Percentiles rank a stretch among this genome's conserved stretches.
Conservation (phyloP, 2,113 vertebrate genomes). For the Gasterosteus aculeatus region DNA sequence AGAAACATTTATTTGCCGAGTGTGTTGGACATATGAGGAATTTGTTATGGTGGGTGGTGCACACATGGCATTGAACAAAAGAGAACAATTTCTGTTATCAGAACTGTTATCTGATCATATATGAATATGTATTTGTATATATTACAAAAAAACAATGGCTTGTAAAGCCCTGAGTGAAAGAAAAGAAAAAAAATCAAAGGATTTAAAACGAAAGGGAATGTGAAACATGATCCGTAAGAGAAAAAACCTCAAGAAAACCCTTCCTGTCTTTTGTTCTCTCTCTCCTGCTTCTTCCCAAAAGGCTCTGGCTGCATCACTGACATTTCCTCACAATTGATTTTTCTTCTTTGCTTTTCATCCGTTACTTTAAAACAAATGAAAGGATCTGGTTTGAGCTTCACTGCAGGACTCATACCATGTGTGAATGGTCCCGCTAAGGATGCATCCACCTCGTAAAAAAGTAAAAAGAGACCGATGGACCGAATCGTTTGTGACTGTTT, state of each 20-base stretch:
- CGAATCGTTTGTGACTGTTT: not conserved
- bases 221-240: not conserved
- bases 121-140: not conserved
- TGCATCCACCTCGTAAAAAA: not conserved
- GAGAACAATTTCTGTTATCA: not conserved
- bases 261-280: conserved; percentile 27
- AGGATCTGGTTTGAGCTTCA: conserved; percentile 33
- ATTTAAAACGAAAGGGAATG: not conserved
- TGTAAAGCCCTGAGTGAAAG: too few relatives aligned
- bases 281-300: conserved; percentile 38
- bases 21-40: too few relatives aligned
- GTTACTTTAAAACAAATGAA: not conserved
- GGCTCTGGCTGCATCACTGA: conserved; percentile 43
- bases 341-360: conserved; percentile 24
- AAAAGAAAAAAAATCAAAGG: not conserved
- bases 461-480: not conserved
- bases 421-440: not conserved
- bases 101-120: not conserved
- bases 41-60: too few relatives aligned
- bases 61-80: too few relatives aligned
- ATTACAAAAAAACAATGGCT: not conserved
- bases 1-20: not conserved
- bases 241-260: conserved; percentile 1
- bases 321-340: conserved; percentile 60
- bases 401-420: conserved; percentile 8